Percentiles rank a stretch among this genome's conserved stretches.
These are phyloP conservation scores for Eucidaris tribuloides DNA, from an alignment of 35 echinoderm and acorn worm species.

Conservation along the genomic window DNA sequence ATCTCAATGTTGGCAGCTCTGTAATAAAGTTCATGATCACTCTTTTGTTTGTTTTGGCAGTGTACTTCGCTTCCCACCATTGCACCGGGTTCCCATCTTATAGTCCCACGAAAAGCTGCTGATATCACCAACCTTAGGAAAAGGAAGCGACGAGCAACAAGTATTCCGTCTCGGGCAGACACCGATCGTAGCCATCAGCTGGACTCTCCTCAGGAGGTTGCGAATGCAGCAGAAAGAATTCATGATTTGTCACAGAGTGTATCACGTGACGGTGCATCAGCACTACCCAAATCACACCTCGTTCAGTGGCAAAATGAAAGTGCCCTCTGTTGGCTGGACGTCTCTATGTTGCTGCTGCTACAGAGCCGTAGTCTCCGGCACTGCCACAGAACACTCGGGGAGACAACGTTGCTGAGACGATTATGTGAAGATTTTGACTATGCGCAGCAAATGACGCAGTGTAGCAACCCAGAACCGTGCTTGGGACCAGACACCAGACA, in stretches of 20 bases:
- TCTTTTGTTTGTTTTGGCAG: background rate
- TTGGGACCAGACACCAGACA: too few relatives aligned
- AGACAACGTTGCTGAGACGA: slow-evolving; percentile 17
- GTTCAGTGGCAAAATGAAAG: slow-evolving; percentile 65
- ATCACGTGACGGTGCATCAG: background rate
- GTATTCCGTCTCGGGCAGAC: background rate
- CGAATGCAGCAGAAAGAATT: background rate
- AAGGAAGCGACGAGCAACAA: background rate
- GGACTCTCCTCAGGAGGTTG: background rate
- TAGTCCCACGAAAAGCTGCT: slow-evolving; percentile 44
- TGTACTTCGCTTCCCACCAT: background rate
- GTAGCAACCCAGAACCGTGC: too few relatives aligned
- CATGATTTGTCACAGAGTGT: background rate
- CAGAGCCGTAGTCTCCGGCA: slow-evolving; percentile 50
- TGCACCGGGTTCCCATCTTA: background rate
- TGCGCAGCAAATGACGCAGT: slow-evolving; percentile 26
- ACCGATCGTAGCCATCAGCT: background rate
- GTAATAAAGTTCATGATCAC: too few relatives aligned
- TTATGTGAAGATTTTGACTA: slow-evolving; percentile 69
- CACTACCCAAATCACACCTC: background rate
- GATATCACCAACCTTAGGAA: slow-evolving; percentile 46
- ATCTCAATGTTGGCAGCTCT: too few relatives aligned
- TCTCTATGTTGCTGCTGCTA: slow-evolving; percentile 62
- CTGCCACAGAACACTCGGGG: slow-evolving; percentile 25
- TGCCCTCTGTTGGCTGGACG: slow-evolving; percentile 89